Evolutionary conservation across 2,797 vertebrate genomes (phyloP).

Genomic region (Halcyon smyrnensis): DNA sequence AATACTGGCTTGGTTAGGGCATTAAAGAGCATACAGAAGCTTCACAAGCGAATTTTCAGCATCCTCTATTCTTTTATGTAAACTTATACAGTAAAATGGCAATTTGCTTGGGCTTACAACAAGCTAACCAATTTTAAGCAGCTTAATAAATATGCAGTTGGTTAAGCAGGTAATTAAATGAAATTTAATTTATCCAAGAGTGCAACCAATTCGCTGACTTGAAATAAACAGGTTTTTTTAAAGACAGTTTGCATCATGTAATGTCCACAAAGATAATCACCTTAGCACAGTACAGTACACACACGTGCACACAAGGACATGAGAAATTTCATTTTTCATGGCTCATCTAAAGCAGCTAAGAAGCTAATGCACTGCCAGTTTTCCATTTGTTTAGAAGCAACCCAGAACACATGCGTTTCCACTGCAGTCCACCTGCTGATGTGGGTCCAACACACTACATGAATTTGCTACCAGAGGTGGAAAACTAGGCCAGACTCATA

Average conservation of each 20-base stretch:
- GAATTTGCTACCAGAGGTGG: not conserved
- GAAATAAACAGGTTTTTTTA: not conserved
- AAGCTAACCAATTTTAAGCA: slow-evolving; percentile 16
- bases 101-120: slow-evolving; percentile 1
- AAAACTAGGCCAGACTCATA: not conserved
- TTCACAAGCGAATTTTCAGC: not conserved
- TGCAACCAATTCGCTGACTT: not conserved
- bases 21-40: not conserved
- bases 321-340: not conserved
- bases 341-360: not conserved
- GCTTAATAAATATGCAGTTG: slow-evolving; percentile 36
- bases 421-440: not conserved
- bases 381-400: not conserved
- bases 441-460: not conserved
- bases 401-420: not conserved
- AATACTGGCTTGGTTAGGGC: slow-evolving; percentile 50
- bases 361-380: not conserved
- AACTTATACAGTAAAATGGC: not conserved
- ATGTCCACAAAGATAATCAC: not conserved
- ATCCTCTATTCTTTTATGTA: slow-evolving; percentile 1
- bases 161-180: slow-evolving; percentile 17
- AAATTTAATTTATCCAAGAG: slow-evolving; percentile 16
- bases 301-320: not conserved
- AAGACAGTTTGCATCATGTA: not conserved
- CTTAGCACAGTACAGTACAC: not conserved